A percentile compares a stretch with the other conserved stretches of the same genome.
Conservation (phyloP, 2,888 invertebrate genomes). For the Volucella inflata region DNA sequence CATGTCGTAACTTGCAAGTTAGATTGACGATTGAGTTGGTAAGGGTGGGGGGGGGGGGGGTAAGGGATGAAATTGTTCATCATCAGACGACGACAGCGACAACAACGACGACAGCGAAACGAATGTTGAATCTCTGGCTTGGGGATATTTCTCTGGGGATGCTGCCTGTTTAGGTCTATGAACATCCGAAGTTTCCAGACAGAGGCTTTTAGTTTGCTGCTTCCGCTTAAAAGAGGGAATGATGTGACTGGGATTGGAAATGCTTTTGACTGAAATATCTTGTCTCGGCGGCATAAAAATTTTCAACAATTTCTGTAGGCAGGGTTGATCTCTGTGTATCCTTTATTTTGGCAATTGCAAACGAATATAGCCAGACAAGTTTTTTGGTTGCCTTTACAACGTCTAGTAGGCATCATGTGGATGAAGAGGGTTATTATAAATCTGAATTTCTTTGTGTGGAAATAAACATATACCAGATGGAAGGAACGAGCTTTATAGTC, state of each 20-base stretch:
- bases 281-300: not conserved
- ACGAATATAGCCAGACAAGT: too few species aligned
- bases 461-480: too few species aligned
- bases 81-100: constrained; percentile 15
- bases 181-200: constrained; percentile 64
- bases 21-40: too few species aligned
- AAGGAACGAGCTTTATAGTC: too few species aligned
- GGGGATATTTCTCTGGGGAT: constrained; percentile 42
- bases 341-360: not conserved
- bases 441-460: too few species aligned
- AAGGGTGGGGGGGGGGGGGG: too few species aligned
- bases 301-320: not conserved
- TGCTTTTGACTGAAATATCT: constrained; percentile 17
- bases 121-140: not conserved
- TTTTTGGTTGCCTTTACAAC: too few species aligned
- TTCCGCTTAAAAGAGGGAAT: constrained; percentile 34
- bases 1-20: constrained; percentile 43
- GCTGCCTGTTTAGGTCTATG: constrained; percentile 39
- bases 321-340: not conserved
- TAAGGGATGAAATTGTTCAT: not conserved
- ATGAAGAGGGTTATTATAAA: too few species aligned
- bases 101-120: too few species aligned
- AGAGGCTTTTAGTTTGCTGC: constrained; percentile 60
- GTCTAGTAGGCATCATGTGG: too few species aligned
- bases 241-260: constrained; percentile 6